Conservation (phyloP, 2,888 invertebrate species). For the Hymenopus coronatus region DNA sequence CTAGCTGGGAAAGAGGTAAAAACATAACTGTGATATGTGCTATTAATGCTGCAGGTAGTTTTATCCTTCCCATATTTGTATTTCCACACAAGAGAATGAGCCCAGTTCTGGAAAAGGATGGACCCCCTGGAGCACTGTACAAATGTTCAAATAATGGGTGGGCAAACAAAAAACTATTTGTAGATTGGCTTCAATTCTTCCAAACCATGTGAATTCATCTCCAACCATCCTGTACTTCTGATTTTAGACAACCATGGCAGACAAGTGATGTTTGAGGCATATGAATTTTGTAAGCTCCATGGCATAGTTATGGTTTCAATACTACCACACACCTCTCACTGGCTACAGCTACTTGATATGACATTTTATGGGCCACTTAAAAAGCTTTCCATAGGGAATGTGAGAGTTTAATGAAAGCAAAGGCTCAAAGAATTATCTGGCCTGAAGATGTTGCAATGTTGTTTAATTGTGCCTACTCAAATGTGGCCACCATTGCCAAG, state of each 20-base stretch:
- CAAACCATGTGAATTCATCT: background rate
- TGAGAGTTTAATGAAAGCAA: no score
- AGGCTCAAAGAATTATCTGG: no score
- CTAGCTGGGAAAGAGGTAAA: background rate
- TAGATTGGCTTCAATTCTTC: background rate
- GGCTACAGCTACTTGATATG: no score
- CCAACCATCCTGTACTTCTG: background rate
- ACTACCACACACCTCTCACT: no score
- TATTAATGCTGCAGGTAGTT: background rate
- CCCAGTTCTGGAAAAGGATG: background rate
- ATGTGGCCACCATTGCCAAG: no score
- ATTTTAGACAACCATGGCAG: background rate
- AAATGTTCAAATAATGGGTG: background rate
- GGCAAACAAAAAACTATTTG: background rate
- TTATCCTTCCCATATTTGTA: background rate
- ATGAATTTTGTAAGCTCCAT: background rate
- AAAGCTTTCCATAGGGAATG: no score
- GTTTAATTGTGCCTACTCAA: no score
- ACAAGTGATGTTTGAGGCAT: background rate
- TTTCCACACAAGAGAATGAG: background rate
- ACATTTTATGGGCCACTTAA: no score
- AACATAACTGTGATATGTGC: background rate
- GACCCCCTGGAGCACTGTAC: background rate
- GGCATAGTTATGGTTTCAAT: no score
- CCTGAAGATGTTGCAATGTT: no score